These are phyloP conservation scores for Grantiella picta DNA, from an alignment of 2,113 vertebrate genomes.

Conservation along the genomic window DNA sequence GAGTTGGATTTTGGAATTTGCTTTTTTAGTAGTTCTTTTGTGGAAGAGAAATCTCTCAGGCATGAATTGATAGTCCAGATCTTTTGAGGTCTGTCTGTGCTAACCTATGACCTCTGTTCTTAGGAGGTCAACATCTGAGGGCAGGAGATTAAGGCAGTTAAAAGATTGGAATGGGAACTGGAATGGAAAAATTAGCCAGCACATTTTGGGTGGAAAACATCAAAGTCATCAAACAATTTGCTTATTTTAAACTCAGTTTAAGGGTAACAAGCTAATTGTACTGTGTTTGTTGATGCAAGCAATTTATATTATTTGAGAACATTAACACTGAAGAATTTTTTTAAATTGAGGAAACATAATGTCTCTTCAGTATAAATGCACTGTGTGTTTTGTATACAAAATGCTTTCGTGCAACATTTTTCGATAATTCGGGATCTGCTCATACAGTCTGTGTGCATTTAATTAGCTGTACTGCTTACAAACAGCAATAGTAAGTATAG, in stretches of 20 bases:
- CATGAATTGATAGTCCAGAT: constrained; percentile 84
- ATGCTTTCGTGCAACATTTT: neutral
- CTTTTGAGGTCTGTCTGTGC: constrained; percentile 81
- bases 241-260: constrained; percentile 79
- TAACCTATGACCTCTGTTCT: constrained; percentile 83
- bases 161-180: constrained; percentile 81
- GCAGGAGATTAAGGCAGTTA: constrained; percentile 85
- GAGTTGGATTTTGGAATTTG: constrained; percentile 79
- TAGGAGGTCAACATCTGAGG: constrained; percentile 84
- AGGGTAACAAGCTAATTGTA: constrained; percentile 77
- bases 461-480: neutral
- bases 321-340: constrained; percentile 22
- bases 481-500: neutral
- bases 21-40: constrained; percentile 78
- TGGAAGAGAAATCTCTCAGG: constrained; percentile 79
- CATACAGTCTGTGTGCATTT: neutral
- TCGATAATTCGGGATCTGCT: neutral
- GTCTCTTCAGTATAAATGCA: neutral
- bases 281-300: constrained; percentile 59
- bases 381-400: neutral
- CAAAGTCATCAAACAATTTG: constrained; percentile 81
- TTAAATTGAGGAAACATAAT: neutral
- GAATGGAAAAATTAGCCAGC: constrained; percentile 84
- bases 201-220: constrained; percentile 83
- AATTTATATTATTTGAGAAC: constrained; percentile 56